Percentiles rank a stretch among this genome's conserved stretches.
Conservation (phyloP, 2,888 invertebrate genomes). For the Epirrhoe alternata region DNA sequence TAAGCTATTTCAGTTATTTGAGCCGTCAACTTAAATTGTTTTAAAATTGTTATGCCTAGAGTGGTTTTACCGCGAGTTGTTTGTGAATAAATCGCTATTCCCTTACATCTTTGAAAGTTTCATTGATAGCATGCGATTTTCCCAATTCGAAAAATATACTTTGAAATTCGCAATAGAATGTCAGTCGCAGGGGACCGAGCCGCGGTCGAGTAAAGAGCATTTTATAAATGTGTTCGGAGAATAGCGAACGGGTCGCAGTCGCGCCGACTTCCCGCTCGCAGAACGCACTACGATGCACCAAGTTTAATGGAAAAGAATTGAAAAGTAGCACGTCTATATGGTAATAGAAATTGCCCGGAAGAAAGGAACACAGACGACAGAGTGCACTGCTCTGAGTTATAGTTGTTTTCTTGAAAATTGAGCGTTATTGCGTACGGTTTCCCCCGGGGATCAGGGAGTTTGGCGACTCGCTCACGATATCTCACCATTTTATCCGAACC, state of each 20-base stretch:
- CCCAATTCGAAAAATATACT: conserved; percentile 73
- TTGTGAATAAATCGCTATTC: conserved; percentile 55
- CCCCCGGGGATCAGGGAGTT: conserved; percentile 60
- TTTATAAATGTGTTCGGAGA: conserved; percentile 83
- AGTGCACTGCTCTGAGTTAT: conserved; percentile 82
- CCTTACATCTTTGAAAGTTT: conserved; percentile 65
- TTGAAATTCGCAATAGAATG: conserved; percentile 80
- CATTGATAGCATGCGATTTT: conserved; percentile 71
- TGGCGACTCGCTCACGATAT: conserved; percentile 48
- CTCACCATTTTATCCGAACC: conserved; percentile 64
- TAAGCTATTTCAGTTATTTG: conserved; percentile 39
- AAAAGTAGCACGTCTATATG: conserved; percentile 85
- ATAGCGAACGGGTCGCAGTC: conserved; percentile 67
- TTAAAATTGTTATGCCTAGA: conserved; percentile 27
- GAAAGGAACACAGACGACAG: conserved; percentile 82
- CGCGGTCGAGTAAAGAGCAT: conserved; percentile 79
- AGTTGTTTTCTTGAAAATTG: conserved; percentile 82
- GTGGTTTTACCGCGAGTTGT: conserved; percentile 41
- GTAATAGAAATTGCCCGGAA: conserved; percentile 85
- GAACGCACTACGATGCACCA: conserved; percentile 82
- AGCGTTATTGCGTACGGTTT: conserved; percentile 78
- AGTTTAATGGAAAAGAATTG: conserved; percentile 86
- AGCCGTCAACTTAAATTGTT: conserved; percentile 31
- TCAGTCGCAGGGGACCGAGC: conserved; percentile 76
- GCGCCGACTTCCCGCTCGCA: conserved; percentile 53